Conservation (phyloP, 2,797 vertebrate genomes). For the Triplophysa yarkandensis region DNA sequence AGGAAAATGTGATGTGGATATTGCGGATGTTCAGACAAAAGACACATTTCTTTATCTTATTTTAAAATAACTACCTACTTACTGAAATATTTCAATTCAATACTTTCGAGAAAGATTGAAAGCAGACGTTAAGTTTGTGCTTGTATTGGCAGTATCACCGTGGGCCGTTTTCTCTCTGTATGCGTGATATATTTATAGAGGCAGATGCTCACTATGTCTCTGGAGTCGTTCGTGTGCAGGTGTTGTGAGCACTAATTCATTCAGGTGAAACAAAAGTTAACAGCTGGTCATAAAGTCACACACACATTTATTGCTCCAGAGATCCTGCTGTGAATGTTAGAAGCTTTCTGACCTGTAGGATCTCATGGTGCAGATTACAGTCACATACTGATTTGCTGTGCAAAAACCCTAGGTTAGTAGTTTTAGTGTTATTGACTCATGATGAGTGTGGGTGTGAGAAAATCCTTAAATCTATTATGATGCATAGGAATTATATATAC, state of each 20-base stretch:
- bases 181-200: neutral
- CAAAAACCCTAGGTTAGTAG: too few relatives aligned
- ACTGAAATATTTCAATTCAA: neutral
- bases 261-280: constrained; percentile 24
- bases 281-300: constrained; percentile 36
- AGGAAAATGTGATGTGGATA: neutral
- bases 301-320: constrained; percentile 1
- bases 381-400: neutral
- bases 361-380: neutral
- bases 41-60: neutral
- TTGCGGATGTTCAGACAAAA: neutral
- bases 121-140: neutral
- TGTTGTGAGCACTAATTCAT: constrained; percentile 29
- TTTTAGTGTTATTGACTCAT: neutral
- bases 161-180: neutral
- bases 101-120: neutral
- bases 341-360: neutral
- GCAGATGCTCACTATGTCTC: neutral
- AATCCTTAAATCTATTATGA: neutral
- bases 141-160: neutral
- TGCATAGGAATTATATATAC: neutral
- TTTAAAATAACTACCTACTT: neutral
- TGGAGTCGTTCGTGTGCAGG: constrained; percentile 27
- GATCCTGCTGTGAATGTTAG: neutral
- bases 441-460: neutral